Base-by-base conservation (phyloP, 2,888 invertebrate genomes). In the Notodonta ziczac region DNA sequence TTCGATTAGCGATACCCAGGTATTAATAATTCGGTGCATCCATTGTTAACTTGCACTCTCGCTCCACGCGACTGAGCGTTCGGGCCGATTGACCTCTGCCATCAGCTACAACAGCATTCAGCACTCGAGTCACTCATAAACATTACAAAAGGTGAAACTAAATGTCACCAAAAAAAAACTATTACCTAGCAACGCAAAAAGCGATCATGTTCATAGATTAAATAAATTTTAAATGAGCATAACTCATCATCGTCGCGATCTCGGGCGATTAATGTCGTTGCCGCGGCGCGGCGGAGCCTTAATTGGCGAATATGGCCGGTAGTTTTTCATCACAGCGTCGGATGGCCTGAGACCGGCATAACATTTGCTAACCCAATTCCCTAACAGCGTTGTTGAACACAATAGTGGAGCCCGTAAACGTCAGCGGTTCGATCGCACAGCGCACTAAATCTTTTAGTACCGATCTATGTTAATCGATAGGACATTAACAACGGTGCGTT, bases 401-500 rank as follows among this genome's bases (percentile, higher is more conserved):
- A 89, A 88, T 86, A 81, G 80, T 72, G 67, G 63, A 71, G 65
- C 66, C 78, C 77, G 80, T 83, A 81, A 82, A 81, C 80, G 76
- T 75, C 70, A 81, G 76, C 79, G 72, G 79, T 73, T 69, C 74
- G 69, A 73, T 78, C 66, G 80, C 78, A 81, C 82, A 72, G 79
- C 66, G 80, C 78, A 81, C 82, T 87, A 85, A 91, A 90, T 91
- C 89, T 87, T 80, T 80, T 76, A 80, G 84, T 81, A 80, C 82
- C 83, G 85, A 90, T 90, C 90, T 91, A 89, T 89, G 89, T 87
- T 89, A 90, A 91, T 90, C 87, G 89, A 84, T 86, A 85, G 89
- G 87, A 87, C 88, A 89, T 90, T 90, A 91, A 89, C 84, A 84
- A 84, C 84, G 74, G 84, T 83, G 83, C 82, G 83, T 83, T 81